Percentiles rank a stretch among this genome's conserved stretches.
Evolutionary conservation across 1,140 invertebrate species (phyloP).

Genomic region (Neuroterus valhalla): DNA sequence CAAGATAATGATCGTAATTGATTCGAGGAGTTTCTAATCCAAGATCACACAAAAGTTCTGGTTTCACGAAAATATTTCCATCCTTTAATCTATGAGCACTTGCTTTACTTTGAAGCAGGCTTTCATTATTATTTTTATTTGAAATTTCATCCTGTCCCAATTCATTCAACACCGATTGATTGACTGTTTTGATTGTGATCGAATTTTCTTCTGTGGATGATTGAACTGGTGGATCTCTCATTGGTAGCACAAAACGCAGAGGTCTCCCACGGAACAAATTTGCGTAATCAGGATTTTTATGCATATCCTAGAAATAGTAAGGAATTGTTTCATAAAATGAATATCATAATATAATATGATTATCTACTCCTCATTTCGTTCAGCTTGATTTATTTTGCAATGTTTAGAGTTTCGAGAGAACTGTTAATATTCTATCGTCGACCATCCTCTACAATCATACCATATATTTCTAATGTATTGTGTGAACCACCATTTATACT

Average conservation of each 20-base stretch:
- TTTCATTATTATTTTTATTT: constrained; percentile 33
- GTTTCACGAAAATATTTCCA: constrained; percentile 77
- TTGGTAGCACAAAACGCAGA: constrained; percentile 82
- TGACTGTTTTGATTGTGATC: constrained; percentile 68
- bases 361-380: too few relatives aligned
- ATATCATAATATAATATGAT: too few relatives aligned
- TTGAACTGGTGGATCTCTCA: constrained; percentile 60
- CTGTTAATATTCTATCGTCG: too few relatives aligned
- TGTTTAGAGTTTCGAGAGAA: too few relatives aligned
- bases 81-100: constrained; percentile 73
- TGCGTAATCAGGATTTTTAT: constrained; percentile 86
- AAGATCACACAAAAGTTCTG: constrained; percentile 82
- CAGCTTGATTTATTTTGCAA: too few relatives aligned
- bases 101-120: constrained; percentile 68
- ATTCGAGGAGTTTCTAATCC: constrained; percentile 91
- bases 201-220: constrained; percentile 68
- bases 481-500: too few relatives aligned
- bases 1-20: constrained; percentile 82
- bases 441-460: too few relatives aligned
- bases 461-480: too few relatives aligned
- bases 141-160: constrained; percentile 22
- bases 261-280: constrained; percentile 86
- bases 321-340: constrained; percentile 32
- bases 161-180: constrained; percentile 36
- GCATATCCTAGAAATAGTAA: constrained; percentile 78